Conservation (phyloP, 2,797 vertebrate species). For the Squalus acanthias region DNA sequence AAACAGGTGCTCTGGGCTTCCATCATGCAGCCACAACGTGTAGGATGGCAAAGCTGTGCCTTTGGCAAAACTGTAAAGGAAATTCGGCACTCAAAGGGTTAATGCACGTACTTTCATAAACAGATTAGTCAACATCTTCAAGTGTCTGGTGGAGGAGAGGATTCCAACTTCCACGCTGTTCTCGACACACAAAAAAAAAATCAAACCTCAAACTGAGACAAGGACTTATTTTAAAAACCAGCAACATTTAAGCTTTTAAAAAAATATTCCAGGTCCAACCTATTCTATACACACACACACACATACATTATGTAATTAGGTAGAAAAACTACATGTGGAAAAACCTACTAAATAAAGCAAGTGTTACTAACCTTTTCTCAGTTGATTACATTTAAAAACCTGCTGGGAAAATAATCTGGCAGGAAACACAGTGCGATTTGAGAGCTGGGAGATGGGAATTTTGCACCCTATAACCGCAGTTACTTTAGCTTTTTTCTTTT, state of each 20-base stretch:
- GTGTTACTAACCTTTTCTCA: conserved; percentile 15
- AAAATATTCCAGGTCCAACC: not conserved
- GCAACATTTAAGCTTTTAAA: not conserved
- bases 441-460: not conserved
- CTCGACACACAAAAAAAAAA: not conserved
- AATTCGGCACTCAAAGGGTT: not conserved
- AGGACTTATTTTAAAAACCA: too few species aligned
- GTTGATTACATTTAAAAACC: not conserved
- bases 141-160: not conserved
- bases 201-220: not conserved
- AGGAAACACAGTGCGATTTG: not conserved
- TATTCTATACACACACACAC: not conserved
- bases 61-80: not conserved
- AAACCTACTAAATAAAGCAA: not conserved
- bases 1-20: not conserved
- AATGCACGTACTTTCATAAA: not conserved
- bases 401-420: not conserved
- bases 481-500: not conserved
- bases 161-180: not conserved
- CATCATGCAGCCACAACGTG: too few species aligned
- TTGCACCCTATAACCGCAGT: not conserved
- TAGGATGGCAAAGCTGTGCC: not conserved
- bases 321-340: not conserved
- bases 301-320: not conserved
- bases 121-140: not conserved